phyloP scores from a whole-genome alignment of 2,113 vertebrate genomes.

The Penelope pileata region DNA sequence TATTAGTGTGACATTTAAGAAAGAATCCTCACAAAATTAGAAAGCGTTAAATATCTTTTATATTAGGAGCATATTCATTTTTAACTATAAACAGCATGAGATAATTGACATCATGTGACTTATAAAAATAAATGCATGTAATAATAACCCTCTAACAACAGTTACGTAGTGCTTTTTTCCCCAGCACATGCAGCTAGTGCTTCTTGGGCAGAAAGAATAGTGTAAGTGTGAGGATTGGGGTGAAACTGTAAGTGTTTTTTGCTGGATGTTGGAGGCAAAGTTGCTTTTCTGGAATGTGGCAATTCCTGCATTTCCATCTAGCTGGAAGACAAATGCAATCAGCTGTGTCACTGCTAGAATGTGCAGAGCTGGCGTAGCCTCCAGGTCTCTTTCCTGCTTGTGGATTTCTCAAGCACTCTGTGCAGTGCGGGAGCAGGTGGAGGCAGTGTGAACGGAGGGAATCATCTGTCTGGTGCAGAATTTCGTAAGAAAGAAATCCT shows the following conservation, averaged over 20 bases:
- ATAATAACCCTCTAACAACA: neutral
- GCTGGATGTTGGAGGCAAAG: neutral
- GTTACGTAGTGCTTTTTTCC: neutral
- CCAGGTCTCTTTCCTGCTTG: neutral
- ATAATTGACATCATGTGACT: neutral
- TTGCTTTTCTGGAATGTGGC: constrained; percentile 39
- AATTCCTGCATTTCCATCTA: constrained; percentile 17
- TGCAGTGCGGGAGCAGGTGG: neutral
- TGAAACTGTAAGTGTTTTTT: neutral
- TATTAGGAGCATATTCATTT: neutral
- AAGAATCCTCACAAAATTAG: neutral
- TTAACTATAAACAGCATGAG: neutral
- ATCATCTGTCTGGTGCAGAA: neutral
- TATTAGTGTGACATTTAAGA: neutral
- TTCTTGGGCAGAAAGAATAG: neutral
- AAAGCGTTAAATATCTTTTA: neutral
- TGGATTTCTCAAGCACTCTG: neutral
- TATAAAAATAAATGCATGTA: neutral
- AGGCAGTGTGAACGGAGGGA: fast-evolving
- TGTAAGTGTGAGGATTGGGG: neutral
- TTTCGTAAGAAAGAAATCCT: neutral
- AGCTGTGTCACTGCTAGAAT: neutral
- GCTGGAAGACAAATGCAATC: neutral
- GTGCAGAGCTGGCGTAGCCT: neutral
- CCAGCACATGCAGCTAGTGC: neutral